These are phyloP conservation scores for Austrolebias charrua DNA, from an alignment of 2,797 vertebrate species.

Conservation along the genomic window DNA sequence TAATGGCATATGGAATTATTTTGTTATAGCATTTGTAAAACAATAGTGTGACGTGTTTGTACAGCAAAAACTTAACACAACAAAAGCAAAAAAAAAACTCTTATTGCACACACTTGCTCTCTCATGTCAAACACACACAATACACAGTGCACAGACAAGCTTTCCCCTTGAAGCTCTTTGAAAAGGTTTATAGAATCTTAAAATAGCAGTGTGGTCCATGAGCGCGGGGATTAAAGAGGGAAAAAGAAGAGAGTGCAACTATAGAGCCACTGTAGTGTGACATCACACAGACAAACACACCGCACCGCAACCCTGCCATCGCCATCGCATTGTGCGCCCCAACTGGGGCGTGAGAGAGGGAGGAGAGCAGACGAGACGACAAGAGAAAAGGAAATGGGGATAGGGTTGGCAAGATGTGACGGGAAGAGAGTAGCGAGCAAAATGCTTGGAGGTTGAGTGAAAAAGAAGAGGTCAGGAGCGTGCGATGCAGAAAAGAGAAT, in stretches of 20 bases:
- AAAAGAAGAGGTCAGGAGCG: slow-evolving; percentile 36
- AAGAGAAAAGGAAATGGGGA: slow-evolving; percentile 49
- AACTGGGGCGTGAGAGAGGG: slow-evolving; percentile 75
- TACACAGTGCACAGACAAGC: slow-evolving; percentile 49
- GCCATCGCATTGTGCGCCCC: slow-evolving; percentile 69
- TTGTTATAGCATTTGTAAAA: neutral
- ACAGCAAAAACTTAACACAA: slow-evolving; percentile 27
- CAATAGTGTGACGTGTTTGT: slow-evolving; percentile 23
- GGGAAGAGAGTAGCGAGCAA: slow-evolving; percentile 44
- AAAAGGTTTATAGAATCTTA: slow-evolving; percentile 77
- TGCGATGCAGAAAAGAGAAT: slow-evolving; percentile 24
- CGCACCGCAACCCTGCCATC: slow-evolving; percentile 43
- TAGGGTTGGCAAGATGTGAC: slow-evolving; percentile 59
- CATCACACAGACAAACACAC: slow-evolving; percentile 61
- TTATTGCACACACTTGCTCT: slow-evolving; percentile 1
- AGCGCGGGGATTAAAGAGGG: slow-evolving; percentile 70
- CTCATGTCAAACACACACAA: slow-evolving; percentile 36
- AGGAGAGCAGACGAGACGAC: slow-evolving; percentile 47
- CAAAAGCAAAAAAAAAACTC: slow-evolving; percentile 11
- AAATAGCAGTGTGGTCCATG: slow-evolving; percentile 75
- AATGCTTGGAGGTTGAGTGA: slow-evolving; percentile 32
- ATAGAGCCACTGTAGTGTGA: slow-evolving; percentile 64
- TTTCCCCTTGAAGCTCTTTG: slow-evolving; percentile 65
- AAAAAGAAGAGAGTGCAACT: slow-evolving; percentile 67
- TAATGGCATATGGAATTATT: slow-evolving; percentile 6